Evolutionary conservation across 2,113 vertebrate species (phyloP).

Genomic region (Leuciscus idus): DNA sequence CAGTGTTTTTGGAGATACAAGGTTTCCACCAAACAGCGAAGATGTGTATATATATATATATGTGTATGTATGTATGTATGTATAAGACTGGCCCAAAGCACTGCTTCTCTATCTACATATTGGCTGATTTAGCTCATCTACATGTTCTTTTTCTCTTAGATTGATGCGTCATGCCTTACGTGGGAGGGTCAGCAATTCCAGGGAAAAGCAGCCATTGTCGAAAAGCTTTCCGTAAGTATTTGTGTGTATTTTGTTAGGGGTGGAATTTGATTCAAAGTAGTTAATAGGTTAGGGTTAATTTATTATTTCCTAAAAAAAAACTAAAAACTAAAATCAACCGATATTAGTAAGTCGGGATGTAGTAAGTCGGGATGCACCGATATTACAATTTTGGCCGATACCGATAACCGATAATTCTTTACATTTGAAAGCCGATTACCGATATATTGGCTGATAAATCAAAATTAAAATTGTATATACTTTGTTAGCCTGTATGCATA

Average conservation of each 20-base stretch:
- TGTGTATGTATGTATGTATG: background rate
- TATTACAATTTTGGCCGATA: no score
- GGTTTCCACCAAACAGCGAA: no score
- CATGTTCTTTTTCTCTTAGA: slow-evolving; percentile 71
- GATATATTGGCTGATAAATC: no score
- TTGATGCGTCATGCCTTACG: slow-evolving; percentile 96
- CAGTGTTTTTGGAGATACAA: no score
- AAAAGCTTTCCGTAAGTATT: slow-evolving; percentile 92
- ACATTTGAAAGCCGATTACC: no score
- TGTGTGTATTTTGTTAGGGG: slow-evolving; percentile 28
- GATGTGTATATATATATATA: background rate
- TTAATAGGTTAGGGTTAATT: background rate
- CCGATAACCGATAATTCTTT: no score
- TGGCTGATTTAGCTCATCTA: background rate
- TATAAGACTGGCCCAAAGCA: background rate
- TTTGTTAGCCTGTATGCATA: no score
- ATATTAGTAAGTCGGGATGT: background rate
- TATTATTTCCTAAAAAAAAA: background rate
- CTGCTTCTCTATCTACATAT: background rate
- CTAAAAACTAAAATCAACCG: background rate
- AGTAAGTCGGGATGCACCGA: no score
- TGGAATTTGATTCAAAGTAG: background rate
- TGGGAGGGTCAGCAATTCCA: slow-evolving; percentile 99
- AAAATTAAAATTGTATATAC: no score
- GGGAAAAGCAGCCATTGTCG: slow-evolving; percentile 95